Conservation (phyloP, 2,888 invertebrate genomes). For the Itoplectis maculator region DNA sequence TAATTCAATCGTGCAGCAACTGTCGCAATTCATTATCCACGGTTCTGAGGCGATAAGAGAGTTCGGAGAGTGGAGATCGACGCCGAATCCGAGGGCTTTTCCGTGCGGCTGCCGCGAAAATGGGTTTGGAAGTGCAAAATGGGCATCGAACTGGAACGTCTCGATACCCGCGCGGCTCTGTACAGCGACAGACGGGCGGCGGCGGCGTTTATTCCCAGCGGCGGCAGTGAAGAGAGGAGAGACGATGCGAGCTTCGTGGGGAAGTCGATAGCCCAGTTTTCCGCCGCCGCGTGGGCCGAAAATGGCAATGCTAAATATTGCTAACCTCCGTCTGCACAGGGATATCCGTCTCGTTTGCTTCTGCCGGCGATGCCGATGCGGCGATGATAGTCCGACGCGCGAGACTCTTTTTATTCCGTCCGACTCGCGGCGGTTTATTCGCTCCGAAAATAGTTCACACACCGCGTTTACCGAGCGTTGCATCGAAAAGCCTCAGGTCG, state of each 20-base stretch:
- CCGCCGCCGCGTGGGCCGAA: slow-evolving; percentile 8
- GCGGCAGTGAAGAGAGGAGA: no score
- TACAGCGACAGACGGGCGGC: slow-evolving; percentile 15
- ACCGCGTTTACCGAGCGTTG: slow-evolving; percentile 12
- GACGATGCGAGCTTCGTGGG: background rate
- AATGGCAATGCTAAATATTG: slow-evolving; percentile 43
- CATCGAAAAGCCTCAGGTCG: background rate
- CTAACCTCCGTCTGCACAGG: background rate
- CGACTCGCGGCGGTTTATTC: slow-evolving; percentile 37
- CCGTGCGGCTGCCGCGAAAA: background rate
- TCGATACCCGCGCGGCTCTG: slow-evolving; percentile 38
- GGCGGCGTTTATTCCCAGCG: slow-evolving; percentile 27
- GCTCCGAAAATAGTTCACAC: slow-evolving; percentile 42
- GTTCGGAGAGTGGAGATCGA: background rate
- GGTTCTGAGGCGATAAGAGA: background rate
- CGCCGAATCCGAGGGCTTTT: background rate
- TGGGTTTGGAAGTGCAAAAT: slow-evolving; percentile 20
- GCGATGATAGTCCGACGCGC: slow-evolving; percentile 4
- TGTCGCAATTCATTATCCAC: slow-evolving; percentile 2
- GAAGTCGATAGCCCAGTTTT: slow-evolving; percentile 26
- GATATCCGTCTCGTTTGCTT: slow-evolving; percentile 23
- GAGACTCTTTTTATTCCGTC: background rate
- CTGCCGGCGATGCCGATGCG: slow-evolving; percentile 25
- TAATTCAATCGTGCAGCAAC: background rate
- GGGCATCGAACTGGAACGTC: slow-evolving; percentile 43